phyloP scores from a whole-genome alignment of 2,888 invertebrate species.

The Eristalis pertinax region DNA sequence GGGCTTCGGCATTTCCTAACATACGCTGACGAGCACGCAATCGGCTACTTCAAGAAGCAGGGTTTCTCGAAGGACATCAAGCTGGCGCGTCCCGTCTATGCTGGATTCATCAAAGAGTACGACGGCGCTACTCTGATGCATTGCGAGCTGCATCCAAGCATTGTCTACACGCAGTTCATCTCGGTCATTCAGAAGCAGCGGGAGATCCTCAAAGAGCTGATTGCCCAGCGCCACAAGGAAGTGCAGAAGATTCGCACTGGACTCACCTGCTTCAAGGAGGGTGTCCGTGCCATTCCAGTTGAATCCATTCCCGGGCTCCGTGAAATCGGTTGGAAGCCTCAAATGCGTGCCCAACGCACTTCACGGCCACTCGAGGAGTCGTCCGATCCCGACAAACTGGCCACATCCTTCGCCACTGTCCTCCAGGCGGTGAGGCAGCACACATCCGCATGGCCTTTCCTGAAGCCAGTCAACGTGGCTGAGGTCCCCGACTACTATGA shows the following conservation, averaged over 20 bases:
- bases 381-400: conserved; percentile 85
- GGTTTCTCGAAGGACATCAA: conserved; percentile 97
- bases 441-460: conserved; percentile 94
- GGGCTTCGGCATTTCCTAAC: conserved; percentile 95
- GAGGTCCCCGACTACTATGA: conserved; percentile 97
- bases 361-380: conserved; percentile 85
- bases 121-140: conserved; percentile 98
- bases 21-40: conserved; percentile 96
- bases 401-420: conserved; percentile 84
- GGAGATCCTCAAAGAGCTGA: conserved; percentile 87
- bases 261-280: conserved; percentile 93
- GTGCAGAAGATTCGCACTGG: conserved; percentile 90
- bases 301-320: conserved; percentile 91
- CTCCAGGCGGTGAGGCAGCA: conserved; percentile 87
- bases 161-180: conserved; percentile 95
- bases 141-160: conserved; percentile 94
- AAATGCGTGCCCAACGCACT: conserved; percentile 81
- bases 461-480: conserved; percentile 92
- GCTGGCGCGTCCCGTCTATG: conserved; percentile 87
- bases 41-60: conserved; percentile 95
- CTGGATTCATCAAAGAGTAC: conserved; percentile 97
- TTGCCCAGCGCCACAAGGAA: conserved; percentile 91
- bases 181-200: conserved; percentile 92
- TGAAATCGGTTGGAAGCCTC: conserved; percentile 89
- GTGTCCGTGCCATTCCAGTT: conserved; percentile 89